Evolutionary conservation across 2,888 invertebrate species (phyloP).

Genomic region (Ectemnius cavifrons): DNA sequence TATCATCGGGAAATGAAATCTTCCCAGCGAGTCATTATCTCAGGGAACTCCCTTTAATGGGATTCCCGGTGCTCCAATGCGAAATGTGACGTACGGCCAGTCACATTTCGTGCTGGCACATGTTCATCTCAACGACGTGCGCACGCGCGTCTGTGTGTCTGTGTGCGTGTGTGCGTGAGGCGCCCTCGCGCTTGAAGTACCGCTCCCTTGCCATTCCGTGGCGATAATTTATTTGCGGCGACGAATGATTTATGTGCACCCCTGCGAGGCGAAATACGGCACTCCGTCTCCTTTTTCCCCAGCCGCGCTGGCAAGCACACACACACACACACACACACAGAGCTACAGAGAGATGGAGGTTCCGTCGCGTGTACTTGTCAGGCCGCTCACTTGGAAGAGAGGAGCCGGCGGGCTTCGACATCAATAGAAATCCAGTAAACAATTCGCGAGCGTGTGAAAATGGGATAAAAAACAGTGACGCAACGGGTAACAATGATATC

Average conservation of each 20-base stretch:
- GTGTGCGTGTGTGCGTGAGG: neutral
- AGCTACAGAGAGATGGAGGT: no score
- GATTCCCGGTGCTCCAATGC: neutral
- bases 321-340: neutral
- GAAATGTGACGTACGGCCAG: neutral
- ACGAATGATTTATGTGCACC: conserved; percentile 28
- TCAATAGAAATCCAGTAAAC: no score
- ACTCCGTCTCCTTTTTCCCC: neutral
- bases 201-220: conserved; percentile 25
- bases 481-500: no score
- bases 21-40: conserved; percentile 6
- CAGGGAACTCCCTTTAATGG: neutral
- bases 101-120: neutral
- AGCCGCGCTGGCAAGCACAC: neutral
- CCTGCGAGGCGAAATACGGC: conserved; percentile 17
- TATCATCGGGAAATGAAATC: conserved; percentile 9
- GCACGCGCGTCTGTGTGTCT: no score
- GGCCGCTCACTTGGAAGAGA: conserved; percentile 21
- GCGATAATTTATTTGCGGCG: conserved; percentile 28
- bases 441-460: conserved; percentile 6
- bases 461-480: conserved; percentile 10
- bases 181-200: conserved; percentile 1
- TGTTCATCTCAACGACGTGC: no score
- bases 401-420: conserved; percentile 17
- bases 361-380: neutral